phyloP scores from a whole-genome alignment of 2,888 invertebrate species.

The Achlya flavicornis region DNA sequence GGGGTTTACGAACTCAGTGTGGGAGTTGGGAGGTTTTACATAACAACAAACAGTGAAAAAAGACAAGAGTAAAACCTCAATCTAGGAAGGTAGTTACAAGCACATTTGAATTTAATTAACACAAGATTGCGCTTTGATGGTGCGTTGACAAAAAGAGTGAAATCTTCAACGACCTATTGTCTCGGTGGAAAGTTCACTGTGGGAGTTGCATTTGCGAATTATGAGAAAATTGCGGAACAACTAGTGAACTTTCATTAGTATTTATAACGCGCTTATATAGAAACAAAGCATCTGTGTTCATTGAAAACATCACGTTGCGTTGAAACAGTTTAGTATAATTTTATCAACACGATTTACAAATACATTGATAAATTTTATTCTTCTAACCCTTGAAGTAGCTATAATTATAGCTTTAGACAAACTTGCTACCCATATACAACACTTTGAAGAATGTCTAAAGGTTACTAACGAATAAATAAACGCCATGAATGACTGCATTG shows the following conservation, averaged over 20 bases:
- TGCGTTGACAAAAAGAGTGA: conserved; percentile 80
- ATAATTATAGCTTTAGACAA: background rate
- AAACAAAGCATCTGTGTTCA: background rate
- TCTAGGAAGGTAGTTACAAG: conserved; percentile 60
- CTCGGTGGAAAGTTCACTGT: conserved; percentile 72
- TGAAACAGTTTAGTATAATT: too few relatives aligned
- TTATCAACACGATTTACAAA: background rate
- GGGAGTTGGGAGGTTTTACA: conserved; percentile 43
- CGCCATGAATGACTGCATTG: conserved; percentile 31
- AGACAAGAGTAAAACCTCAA: conserved; percentile 41
- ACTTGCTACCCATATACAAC: conserved; percentile 39
- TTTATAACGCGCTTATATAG: background rate
- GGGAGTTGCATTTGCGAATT: conserved; percentile 61
- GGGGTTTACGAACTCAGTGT: conserved; percentile 25
- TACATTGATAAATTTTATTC: background rate
- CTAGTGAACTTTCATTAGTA: conserved; percentile 45
- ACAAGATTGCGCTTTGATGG: conserved; percentile 49
- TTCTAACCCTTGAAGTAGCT: background rate
- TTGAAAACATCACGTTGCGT: background rate
- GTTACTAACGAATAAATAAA: conserved; percentile 44
- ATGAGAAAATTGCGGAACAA: conserved; percentile 69
- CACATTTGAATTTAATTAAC: conserved; percentile 65
- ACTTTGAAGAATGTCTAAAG: conserved; percentile 56
- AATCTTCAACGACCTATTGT: conserved; percentile 77
- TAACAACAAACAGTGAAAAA: conserved; percentile 46